Evolutionary conservation across 2,888 invertebrate genomes (phyloP), one percentile per base, ranked within the genome.

Genomic region (Phanerotoma sp.): DNA sequence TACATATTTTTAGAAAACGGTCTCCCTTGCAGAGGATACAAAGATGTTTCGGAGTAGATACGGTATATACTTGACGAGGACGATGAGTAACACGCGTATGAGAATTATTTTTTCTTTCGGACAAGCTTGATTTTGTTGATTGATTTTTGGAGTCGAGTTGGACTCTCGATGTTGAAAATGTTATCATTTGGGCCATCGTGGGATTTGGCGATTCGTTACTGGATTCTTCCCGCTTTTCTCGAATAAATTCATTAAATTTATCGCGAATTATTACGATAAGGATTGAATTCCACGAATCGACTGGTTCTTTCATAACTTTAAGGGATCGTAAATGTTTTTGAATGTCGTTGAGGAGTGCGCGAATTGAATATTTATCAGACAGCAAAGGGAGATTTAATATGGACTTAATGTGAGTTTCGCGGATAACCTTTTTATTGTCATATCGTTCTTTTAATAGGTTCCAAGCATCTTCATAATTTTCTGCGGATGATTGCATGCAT

Each of bases 1-100:
- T 16, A 37, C 48, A 48, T 13, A 11, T 35, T n/a, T 35, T 37
- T 4, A 20, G 18, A 7, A 25, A 9, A 16, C 37, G 48, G 3
- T 32, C 45, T 10, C 22, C 38, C 5, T 6, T 4, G 20, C 41
- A 15, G 56, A 58, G 37, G 16, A 54, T 21, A 38, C 52, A 60
- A 4, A 33, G 48, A 35, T 15, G 18, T 13, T 30, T 51, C 2
- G 18, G 11, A 35, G 11, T 9, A 15, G 13, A 18, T 16, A 41
- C 18, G 28, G 44, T n/a, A n/a, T 42, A 44, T 51, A 16, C 18
- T 10, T 55, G 51, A 35, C 62, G 62, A 11, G 54, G 11, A 60
- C 53, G 6, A 57, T 51, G n/a, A n/a, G n/a, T n/a, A n/a, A n/a
- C n/a, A n/a, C n/a, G n/a, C n/a, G n/a, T n/a, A n/a, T n/a, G n/a